Conservation (phyloP, 2,888 invertebrate genomes). For the Dyspetes luteomarginatus region DNA sequence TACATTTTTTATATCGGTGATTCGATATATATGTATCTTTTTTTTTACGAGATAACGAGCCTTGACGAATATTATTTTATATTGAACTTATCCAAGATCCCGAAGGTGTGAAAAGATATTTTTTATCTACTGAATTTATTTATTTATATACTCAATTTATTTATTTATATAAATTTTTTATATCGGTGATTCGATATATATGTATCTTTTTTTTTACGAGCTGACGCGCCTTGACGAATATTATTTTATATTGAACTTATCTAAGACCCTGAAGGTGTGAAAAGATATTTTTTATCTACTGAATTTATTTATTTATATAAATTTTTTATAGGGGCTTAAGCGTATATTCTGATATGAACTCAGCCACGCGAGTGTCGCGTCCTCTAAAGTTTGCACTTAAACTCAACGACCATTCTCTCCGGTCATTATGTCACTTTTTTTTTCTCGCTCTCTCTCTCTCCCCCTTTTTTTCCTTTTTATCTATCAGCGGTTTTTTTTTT, state of each 20-base stretch:
- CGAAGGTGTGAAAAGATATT: neutral
- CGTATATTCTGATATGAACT: conserved; percentile 37
- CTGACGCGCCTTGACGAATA: too few relatives aligned
- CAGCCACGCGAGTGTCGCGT: conserved; percentile 47
- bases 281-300: too few relatives aligned
- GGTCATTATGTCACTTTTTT: conserved; percentile 48
- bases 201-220: too few relatives aligned
- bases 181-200: too few relatives aligned
- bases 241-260: too few relatives aligned
- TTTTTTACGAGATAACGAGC: conserved; percentile 27
- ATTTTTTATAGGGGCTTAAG: conserved; percentile 17
- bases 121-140: neutral
- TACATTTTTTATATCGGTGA: too few relatives aligned
- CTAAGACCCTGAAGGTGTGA: too few relatives aligned
- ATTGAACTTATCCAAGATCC: conserved; percentile 13
- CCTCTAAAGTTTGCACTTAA: conserved; percentile 59
- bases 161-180: too few relatives aligned
- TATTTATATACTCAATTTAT: too few relatives aligned
- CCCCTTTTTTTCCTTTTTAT: conserved; percentile 18
- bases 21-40: too few relatives aligned
- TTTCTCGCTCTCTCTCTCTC: neutral
- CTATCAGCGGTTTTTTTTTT: conserved; percentile 40
- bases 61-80: conserved; percentile 25
- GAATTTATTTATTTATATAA: too few relatives aligned
- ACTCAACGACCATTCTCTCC: conserved; percentile 55